These are phyloP conservation scores for Falco rusticolus DNA, from an alignment of 2,797 vertebrate genomes.

Conservation along the genomic window DNA sequence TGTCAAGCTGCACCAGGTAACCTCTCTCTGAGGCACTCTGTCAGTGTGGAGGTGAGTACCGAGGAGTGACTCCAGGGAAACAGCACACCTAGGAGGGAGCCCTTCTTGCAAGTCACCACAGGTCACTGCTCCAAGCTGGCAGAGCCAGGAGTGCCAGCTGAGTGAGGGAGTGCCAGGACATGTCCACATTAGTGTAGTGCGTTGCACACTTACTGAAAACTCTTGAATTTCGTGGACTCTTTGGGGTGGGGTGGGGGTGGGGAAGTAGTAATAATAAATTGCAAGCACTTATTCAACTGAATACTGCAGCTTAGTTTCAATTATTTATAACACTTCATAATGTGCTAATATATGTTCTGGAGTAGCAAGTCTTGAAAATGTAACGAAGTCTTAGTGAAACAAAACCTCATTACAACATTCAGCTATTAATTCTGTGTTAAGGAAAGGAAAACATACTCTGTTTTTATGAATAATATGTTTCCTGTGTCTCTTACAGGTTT, in stretches of 20 bases:
- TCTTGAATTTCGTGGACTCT: neutral
- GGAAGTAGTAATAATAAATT: neutral
- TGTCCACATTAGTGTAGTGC: accelerated
- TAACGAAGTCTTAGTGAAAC: slow-evolving; percentile 42
- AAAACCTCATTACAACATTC: slow-evolving; percentile 24
- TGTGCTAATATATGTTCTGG: slow-evolving; percentile 49
- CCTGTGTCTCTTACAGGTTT: neutral
- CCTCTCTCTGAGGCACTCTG: neutral
- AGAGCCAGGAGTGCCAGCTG: neutral
- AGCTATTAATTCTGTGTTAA: neutral
- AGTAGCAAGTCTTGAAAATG: slow-evolving; percentile 32
- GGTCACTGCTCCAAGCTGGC: neutral
- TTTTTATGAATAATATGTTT: neutral
- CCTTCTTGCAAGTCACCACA: accelerated
- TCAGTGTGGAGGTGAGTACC: accelerated
- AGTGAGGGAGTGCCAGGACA: neutral
- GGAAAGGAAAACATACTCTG: neutral
- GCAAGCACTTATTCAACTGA: slow-evolving; percentile 1
- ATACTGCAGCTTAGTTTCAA: slow-evolving; percentile 26
- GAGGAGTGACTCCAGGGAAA: neutral
- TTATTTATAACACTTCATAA: slow-evolving; percentile 58
- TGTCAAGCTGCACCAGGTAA: neutral
- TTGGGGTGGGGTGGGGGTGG: neutral
- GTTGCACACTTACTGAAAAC: neutral
- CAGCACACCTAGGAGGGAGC: accelerated